Evolutionary conservation across 2,797 vertebrate species (phyloP).

Genomic region (Sphenodon punctatus): DNA sequence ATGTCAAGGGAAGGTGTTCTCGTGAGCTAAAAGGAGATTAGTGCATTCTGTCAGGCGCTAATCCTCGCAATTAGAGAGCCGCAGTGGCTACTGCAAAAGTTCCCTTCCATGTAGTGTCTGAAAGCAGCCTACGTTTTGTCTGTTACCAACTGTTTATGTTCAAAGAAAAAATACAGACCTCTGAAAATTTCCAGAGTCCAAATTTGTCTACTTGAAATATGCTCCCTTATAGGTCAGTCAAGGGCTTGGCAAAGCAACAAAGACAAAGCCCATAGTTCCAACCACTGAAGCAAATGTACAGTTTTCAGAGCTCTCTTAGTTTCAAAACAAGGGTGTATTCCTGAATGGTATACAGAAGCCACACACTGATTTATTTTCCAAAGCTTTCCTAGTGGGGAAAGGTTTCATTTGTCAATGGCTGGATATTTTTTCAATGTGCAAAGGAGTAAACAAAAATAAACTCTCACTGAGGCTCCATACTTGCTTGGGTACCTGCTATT

Average conservation of each 20-base stretch:
- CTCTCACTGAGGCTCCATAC: background rate
- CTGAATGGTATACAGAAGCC: background rate
- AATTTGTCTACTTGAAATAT: background rate
- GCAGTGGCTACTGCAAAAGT: too few relatives aligned
- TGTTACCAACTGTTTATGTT: background rate
- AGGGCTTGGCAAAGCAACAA: conserved; percentile 19
- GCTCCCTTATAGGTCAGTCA: background rate
- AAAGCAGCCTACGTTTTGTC: too few relatives aligned
- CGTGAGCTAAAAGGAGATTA: too few relatives aligned
- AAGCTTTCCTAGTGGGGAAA: background rate
- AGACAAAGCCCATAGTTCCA: background rate
- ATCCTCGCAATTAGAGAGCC: too few relatives aligned
- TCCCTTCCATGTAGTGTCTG: too few relatives aligned
- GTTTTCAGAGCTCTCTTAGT: background rate
- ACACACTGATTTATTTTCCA: background rate
- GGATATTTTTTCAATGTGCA: background rate
- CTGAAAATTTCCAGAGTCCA: background rate
- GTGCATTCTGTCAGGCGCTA: too few relatives aligned
- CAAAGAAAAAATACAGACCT: background rate
- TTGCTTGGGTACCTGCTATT: background rate
- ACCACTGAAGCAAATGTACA: background rate
- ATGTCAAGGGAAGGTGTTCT: too few relatives aligned
- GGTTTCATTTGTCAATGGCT: background rate
- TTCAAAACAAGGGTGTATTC: conserved; percentile 8
- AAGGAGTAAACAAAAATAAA: background rate